Evolutionary conservation across 1,140 invertebrate genomes (phyloP).

Genomic region (Lasioglossum albipes): DNA sequence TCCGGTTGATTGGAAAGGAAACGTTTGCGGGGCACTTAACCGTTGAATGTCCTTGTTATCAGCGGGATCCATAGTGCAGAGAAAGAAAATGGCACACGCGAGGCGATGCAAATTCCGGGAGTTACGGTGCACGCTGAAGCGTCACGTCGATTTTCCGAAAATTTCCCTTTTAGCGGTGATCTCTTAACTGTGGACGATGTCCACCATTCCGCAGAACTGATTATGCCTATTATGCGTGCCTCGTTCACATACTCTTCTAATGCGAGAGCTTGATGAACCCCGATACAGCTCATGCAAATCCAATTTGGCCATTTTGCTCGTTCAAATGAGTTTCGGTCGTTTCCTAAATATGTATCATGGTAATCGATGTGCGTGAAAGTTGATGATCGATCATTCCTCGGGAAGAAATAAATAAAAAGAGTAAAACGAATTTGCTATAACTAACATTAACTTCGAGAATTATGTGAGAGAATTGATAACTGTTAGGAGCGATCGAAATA

Average conservation of each 20-base stretch:
- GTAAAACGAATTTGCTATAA: too few species aligned
- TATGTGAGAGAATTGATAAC: too few species aligned
- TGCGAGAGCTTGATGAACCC: not conserved
- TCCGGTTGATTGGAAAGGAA: constrained; percentile 70
- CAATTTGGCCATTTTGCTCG: not conserved
- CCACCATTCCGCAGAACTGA: not conserved
- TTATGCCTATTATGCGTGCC: not conserved
- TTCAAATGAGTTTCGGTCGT: constrained; percentile 1
- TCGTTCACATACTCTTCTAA: not conserved
- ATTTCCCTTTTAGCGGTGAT: not conserved
- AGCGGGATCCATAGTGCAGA: constrained; percentile 7
- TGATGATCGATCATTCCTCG: too few species aligned
- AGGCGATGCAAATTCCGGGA: constrained; percentile 29
- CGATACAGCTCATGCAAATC: not conserved
- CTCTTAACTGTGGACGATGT: not conserved
- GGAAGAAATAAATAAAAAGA: too few species aligned
- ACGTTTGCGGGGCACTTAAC: constrained; percentile 65
- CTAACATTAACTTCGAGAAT: too few species aligned
- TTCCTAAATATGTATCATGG: not conserved
- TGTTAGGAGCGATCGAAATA: too few species aligned
- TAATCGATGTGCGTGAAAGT: not conserved
- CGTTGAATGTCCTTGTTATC: constrained; percentile 72
- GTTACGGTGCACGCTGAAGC: not conserved
- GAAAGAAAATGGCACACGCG: constrained; percentile 24
- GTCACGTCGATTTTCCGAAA: not conserved